Base-by-base conservation (phyloP, 1,140 invertebrate species). In the Caligus rogercresseyi region DNA sequence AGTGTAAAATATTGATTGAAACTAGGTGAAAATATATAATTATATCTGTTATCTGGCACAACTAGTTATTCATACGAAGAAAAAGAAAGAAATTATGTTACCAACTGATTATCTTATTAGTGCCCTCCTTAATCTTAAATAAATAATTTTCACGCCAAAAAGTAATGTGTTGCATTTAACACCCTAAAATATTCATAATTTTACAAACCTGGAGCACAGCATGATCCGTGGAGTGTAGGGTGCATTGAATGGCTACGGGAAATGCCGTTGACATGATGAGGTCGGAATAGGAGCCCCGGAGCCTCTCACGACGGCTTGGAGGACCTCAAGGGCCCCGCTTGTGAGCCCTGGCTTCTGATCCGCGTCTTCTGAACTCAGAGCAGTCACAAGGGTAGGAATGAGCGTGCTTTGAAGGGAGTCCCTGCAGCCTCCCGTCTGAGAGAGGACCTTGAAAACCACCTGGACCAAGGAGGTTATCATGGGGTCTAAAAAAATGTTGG, bases 341-440 rank as follows among this genome's bases (percentile, higher is more conserved):
- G 79, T 77, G 54, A 74, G 65, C 25, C 70, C 72, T 61, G 66
- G 53, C 15, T 61, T 57, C 21, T 65, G 68, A 62, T 70, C 72
- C 31, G 66, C 67, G 56, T 67, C 52, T n/a, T 67, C 67, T 3
- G 74, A 69, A 64, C 77, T 75, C 66, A 85, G 74, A 70, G 84
- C 82, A 52, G 78, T 81, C 18, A 83, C 78, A 21, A 88, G 73
- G 0, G 83, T 85, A 14, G 84, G 85, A 31, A 85, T 72, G 18
- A 87, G 74, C 68, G 81, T 77, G 54, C 80, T 78, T 67, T 86
- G 83, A 24, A 87, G 66, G 0, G 78, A 73, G 15, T 69, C 72
- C 53, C 79, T 74, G 66, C 83, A 84, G 31, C 73, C 73, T 0
- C 78, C 75, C 73, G 81, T 85, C 67, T 79, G 74, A 0, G 78